Base-by-base conservation (phyloP, 1,140 invertebrate genomes). In the Venturia canescens region DNA sequence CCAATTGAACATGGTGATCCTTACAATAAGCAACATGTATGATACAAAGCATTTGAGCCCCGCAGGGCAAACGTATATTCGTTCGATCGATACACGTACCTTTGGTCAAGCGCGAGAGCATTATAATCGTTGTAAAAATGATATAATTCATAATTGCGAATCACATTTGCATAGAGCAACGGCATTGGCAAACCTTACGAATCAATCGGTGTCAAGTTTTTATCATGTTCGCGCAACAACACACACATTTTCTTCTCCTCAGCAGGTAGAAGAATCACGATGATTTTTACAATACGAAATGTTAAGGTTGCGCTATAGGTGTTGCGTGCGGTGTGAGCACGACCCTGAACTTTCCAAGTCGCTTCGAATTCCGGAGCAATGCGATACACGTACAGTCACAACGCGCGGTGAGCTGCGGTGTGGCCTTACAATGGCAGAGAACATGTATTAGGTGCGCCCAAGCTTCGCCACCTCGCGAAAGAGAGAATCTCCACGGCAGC, bases 341-440 rank as follows among this genome's bases (percentile, higher is more conserved):
- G 75, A 77, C 75, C 75, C 75, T 77, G 75, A 77, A 77, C 75
- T 77, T 77, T 77, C 57, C 75, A 77, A 63, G 75, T 77, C 18
- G 60, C 75, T 77, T 77, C 29, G 75, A 77, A 77, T 77, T 77
- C 60, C 75, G 21, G 57, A 77, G 75, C 75, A 77, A 29, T 48
- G 60, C 16, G 27, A 76, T 76, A 60, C 29, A 34, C 21, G 11
- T 53, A 44, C n/a, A 69, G 18, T 9, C 31, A 29, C 13, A 31
- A n/a, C 13, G 16, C 3, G 18, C n/a, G 53, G 15, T 23, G 23
- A 26, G 71, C 29, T 76, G 27, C 75, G 75, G 31, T 29, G 75
- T 44, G 57, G 75, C 53, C 31, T 26, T 66, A 63, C 27, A 77
- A 69, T 69, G 27, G 66, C 9, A 23, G 26, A 38, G 48, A 76